Evolutionary conservation across 92 coral and sea anemone genomes (phyloP).

Genomic region (Zoanthus sansibaricus): DNA sequence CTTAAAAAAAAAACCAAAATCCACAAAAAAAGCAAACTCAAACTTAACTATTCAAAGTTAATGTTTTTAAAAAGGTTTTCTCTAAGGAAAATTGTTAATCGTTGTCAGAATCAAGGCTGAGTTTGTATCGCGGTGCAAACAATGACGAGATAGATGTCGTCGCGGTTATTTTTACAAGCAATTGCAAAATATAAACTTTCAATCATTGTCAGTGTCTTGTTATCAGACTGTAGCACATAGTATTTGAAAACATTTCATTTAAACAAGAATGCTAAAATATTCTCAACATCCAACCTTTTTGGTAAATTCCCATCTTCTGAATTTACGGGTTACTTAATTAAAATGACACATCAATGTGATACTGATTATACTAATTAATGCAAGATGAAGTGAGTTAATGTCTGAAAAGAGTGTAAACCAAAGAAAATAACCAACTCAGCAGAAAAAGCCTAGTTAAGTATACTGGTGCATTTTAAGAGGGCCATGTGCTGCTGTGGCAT

Average conservation of each 20-base stretch:
- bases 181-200: no score
- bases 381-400: constrained; percentile 31
- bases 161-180: no score
- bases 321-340: constrained; percentile 1
- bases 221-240: no score
- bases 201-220: no score
- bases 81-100: no score
- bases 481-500: neutral
- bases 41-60: neutral
- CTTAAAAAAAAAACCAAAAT: neutral
- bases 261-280: neutral
- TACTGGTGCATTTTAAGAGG: constrained; percentile 23
- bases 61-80: no score
- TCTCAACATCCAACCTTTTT: neutral
- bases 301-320: constrained; percentile 4
- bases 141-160: no score
- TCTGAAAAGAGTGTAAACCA: constrained; percentile 28
- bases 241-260: no score
- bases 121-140: no score
- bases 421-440: neutral
- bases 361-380: constrained; percentile 19
- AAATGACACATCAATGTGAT: constrained; percentile 16
- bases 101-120: no score
- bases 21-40: neutral
- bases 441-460: constrained; percentile 3